Base-by-base conservation (phyloP, 2,888 invertebrate genomes). In the Elegia similella region DNA sequence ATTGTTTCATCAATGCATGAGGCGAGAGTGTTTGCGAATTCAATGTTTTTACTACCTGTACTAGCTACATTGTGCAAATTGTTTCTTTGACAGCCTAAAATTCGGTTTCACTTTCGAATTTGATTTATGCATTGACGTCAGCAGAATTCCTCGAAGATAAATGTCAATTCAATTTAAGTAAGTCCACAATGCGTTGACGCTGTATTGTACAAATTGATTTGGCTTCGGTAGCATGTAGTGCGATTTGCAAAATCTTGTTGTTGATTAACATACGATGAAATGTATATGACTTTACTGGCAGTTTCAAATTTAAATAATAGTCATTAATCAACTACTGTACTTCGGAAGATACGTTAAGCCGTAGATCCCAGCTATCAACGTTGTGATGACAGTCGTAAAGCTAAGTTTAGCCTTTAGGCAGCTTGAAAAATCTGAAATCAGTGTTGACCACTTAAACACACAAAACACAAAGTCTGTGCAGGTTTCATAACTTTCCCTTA, bases 1-100 rank as follows among this genome's bases (percentile, higher is more conserved):
- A 88, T 89, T 90, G 90, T 89, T 85, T 86, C 81, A 75, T 88
- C 89, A 87, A 88, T 86, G 86, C 78, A 77, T 78, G 75, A 73
- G 73, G 80, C 75, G 80, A 84, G 81, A 86, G 84, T 84, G 80
- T 83, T 86, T 80, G 84, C 80, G 75, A 85, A 80, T 83, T 69
- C 70, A 76, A 80, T 73, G 73, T 75, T 76, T 74, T 71, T 65
- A 76, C 79, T 82, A 84, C 84, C 84, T 84, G 83, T 75, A 69
- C 66, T 61, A 64, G 66, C 63, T 66, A 64, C 62, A 75, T 83
- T 84, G 79, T 78, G 75, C 80, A 81, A 81, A 63, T 64, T 67
- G 66, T 62, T 57, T 65, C 64, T 63, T 52, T 60, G 58, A 62
- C 62, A 62, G 64, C 56, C 48, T 42, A 48, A 29, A 66, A 71